Conservation (phyloP, 1,140 invertebrate species). For the Zelostemma sp. region DNA sequence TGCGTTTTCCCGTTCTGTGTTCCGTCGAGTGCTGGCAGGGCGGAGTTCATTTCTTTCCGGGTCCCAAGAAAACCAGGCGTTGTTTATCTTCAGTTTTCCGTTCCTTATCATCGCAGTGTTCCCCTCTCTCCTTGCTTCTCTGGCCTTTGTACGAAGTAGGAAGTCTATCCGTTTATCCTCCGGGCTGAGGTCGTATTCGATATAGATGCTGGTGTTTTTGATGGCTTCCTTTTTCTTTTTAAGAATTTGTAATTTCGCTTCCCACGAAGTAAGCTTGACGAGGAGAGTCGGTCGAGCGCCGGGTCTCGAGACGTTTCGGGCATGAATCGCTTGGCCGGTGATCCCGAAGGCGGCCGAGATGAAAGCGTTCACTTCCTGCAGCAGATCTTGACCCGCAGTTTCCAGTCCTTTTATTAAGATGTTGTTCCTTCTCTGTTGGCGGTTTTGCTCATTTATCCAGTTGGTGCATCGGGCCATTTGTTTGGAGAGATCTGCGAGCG, state of each 20-base stretch:
- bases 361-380: no score
- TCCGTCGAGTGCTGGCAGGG: neutral
- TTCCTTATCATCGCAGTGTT: neutral
- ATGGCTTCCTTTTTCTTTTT: slow-evolving; percentile 4
- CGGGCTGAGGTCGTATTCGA: neutral
- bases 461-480: no score
- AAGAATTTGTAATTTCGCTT: neutral
- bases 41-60: neutral
- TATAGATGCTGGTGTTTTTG: neutral
- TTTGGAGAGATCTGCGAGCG: no score
- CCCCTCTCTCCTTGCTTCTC: neutral
- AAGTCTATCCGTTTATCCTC: neutral
- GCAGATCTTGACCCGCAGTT: no score
- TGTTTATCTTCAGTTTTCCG: neutral
- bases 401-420: no score
- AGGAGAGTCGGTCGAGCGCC: neutral
- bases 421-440: no score
- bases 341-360: no score
- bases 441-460: no score
- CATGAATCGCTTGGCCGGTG: no score
- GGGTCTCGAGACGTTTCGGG: no score
- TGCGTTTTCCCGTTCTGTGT: no score
- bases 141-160: neutral
- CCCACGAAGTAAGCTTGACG: neutral
- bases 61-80: neutral